Evolutionary conservation across 2,113 vertebrate species (phyloP).

Genomic region (Probosciger aterrimus): DNA sequence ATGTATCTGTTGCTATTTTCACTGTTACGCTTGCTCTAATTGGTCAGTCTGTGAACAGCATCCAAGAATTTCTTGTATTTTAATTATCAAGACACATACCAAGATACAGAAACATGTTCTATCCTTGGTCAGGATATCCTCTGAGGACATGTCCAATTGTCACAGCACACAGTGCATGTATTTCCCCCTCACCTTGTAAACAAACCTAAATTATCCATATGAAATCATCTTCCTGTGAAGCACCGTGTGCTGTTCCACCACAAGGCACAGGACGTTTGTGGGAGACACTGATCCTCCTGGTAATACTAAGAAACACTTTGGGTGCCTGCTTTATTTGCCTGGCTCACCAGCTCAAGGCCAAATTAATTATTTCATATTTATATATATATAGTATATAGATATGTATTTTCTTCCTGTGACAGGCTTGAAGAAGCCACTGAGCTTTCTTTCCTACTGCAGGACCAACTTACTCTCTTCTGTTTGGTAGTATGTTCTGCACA

Average conservation of each 20-base stretch:
- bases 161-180: neutral
- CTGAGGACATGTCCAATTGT: neutral
- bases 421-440: neutral
- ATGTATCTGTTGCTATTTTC: neutral
- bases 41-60: neutral
- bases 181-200: neutral
- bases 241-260: fast-evolving
- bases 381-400: too few relatives aligned
- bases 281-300: neutral
- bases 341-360: neutral
- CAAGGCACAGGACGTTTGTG: neutral
- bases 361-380: neutral
- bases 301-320: neutral
- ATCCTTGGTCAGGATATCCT: neutral
- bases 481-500: fast-evolving
- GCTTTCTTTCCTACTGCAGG: neutral
- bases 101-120: neutral
- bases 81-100: neutral
- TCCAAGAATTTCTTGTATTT: neutral
- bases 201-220: neutral
- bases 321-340: neutral
- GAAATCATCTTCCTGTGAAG: neutral
- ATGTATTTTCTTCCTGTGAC: neutral
- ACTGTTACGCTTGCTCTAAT: neutral
- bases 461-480: too few relatives aligned